These are phyloP conservation scores for Chiloscyllium punctatum DNA, from an alignment of 2,797 vertebrate species.

Conservation along the genomic window DNA sequence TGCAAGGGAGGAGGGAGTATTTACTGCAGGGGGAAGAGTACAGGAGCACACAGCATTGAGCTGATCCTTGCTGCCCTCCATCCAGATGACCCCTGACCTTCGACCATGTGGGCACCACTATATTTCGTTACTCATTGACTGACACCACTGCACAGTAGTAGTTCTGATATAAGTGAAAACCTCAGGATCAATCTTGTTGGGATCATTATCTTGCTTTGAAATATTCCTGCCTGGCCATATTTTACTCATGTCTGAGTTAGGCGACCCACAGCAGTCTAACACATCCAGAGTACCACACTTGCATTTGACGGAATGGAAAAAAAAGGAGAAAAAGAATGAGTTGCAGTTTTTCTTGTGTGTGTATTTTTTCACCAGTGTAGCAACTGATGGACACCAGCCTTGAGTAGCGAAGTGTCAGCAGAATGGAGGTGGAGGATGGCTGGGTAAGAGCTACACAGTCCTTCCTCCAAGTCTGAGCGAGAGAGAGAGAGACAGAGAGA, in stretches of 20 bases:
- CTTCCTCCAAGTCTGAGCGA: neutral
- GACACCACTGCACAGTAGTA: too few species aligned
- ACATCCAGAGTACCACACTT: neutral
- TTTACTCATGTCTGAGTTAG: neutral
- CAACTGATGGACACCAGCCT: too few species aligned
- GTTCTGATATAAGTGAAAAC: neutral
- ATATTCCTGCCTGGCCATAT: neutral
- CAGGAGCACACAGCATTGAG: neutral
- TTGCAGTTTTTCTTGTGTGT: neutral
- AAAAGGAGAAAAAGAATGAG: neutral
- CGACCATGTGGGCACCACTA: too few species aligned
- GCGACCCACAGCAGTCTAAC: neutral
- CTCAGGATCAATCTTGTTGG: neutral
- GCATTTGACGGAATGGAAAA: neutral
- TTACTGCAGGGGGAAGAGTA: neutral
- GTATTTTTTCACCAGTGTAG: neutral
- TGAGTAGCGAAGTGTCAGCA: neutral
- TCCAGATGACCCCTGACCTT: neutral
- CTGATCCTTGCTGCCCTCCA: neutral
- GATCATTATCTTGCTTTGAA: neutral
- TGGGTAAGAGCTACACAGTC: neutral
- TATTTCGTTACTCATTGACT: neutral
- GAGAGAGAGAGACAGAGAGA: neutral
- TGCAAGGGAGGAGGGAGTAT: neutral
- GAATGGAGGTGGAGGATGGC: neutral